Percentiles rank a stretch among this genome's conserved stretches.
Conservation (phyloP, 2,113 vertebrate species). For the Oxygymnocypris stewartii region DNA sequence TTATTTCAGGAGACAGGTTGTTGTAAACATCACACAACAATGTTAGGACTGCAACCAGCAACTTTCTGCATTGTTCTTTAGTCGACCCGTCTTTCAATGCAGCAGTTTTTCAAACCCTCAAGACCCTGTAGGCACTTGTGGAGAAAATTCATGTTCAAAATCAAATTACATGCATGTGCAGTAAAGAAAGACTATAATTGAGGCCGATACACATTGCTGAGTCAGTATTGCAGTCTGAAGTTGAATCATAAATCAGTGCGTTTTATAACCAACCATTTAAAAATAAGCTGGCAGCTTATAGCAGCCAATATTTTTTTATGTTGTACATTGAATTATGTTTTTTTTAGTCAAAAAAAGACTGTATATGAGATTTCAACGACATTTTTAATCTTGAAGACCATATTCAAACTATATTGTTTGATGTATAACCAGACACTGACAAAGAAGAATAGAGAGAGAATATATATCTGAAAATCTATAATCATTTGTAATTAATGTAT, state of each 20-base stretch:
- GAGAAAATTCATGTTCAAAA: background rate
- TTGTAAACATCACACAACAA: background rate
- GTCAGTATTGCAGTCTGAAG: background rate
- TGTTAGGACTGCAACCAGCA: background rate
- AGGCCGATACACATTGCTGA: background rate
- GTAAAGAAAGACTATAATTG: background rate
- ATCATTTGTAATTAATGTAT: slow-evolving; percentile 53
- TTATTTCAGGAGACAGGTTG: background rate
- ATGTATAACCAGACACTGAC: background rate
- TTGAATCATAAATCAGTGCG: background rate
- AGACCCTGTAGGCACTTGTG: background rate
- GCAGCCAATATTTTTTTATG: background rate
- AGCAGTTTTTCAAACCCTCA: background rate
- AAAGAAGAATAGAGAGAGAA: background rate
- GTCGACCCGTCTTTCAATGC: background rate
- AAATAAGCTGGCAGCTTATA: background rate
- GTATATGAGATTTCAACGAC: background rate
- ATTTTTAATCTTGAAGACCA: background rate
- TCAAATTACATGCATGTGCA: background rate
- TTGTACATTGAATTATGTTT: background rate
- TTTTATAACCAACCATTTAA: background rate
- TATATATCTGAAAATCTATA: slow-evolving; percentile 30
- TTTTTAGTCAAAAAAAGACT: background rate
- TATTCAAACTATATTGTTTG: background rate
- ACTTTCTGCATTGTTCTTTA: background rate